phyloP scores from a whole-genome alignment of 2,888 invertebrate genomes.

The Leucania comma region DNA sequence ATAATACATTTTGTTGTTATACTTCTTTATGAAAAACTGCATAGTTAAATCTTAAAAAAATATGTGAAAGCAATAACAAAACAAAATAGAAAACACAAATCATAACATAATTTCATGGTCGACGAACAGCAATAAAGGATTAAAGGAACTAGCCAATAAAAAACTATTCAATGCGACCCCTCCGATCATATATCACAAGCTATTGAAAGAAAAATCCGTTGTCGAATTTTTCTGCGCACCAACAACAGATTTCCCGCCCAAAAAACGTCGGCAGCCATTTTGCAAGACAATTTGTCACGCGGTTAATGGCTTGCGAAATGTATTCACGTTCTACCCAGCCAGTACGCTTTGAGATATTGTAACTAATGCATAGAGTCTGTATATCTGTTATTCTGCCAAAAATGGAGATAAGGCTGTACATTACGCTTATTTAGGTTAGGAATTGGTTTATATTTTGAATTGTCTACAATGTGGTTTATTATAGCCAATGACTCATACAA shows the following conservation, averaged over 20 bases:
- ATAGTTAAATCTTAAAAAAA: background rate
- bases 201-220: conserved; percentile 84
- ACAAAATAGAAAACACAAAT: conserved; percentile 50
- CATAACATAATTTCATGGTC: conserved; percentile 68
- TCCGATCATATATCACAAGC: conserved; percentile 79
- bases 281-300: conserved; percentile 90
- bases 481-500: conserved; percentile 49
- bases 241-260: conserved; percentile 84
- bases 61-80: conserved; percentile 20
- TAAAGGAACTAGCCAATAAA: conserved; percentile 79
- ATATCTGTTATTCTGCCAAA: conserved; percentile 66
- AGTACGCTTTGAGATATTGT: conserved; percentile 69
- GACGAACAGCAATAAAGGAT: conserved; percentile 80
- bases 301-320: conserved; percentile 92
- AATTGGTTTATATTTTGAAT: conserved; percentile 55
- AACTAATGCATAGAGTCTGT: conserved; percentile 67
- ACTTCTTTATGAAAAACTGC: conserved; percentile 2
- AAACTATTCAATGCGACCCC: conserved; percentile 79
- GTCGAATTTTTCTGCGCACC: conserved; percentile 80
- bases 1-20: background rate
- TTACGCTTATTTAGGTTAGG: conserved; percentile 59
- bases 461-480: conserved; percentile 47
- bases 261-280: conserved; percentile 85
- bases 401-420: conserved; percentile 52
- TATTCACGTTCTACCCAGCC: conserved; percentile 79